These are phyloP conservation scores for Colletes gigas DNA, from an alignment of 1,140 invertebrate genomes.

Conservation along the genomic window DNA sequence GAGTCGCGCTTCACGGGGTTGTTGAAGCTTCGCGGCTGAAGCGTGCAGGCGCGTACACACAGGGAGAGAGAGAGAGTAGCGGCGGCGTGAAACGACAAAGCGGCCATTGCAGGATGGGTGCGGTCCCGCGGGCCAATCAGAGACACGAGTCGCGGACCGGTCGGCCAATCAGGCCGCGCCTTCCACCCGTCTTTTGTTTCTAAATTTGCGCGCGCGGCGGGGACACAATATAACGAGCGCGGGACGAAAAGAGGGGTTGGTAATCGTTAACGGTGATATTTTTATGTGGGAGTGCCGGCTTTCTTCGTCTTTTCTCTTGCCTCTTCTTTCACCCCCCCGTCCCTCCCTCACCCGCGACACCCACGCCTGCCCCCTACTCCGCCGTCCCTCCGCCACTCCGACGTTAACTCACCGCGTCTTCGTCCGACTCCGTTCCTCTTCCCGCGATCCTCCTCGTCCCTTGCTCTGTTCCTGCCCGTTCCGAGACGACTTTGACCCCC, in stretches of 20 bases:
- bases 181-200: slow-evolving; percentile 79
- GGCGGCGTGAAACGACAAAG: slow-evolving; percentile 77
- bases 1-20: slow-evolving; percentile 57
- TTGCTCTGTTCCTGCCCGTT: slow-evolving; percentile 62
- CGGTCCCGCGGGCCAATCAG: slow-evolving; percentile 80
- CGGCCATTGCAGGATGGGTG: slow-evolving; percentile 82
- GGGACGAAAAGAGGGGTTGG: slow-evolving; percentile 66
- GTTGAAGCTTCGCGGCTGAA: slow-evolving; percentile 62
- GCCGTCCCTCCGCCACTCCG: neutral
- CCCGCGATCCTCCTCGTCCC: slow-evolving; percentile 53
- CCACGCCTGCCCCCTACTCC: neutral
- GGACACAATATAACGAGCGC: slow-evolving; percentile 79
- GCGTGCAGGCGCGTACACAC: slow-evolving; percentile 63
- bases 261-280: slow-evolving; percentile 80
- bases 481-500: slow-evolving; percentile 24
- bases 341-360: neutral
- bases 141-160: slow-evolving; percentile 72
- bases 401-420: neutral
- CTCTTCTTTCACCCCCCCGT: slow-evolving; percentile 53
- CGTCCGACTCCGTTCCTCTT: slow-evolving; percentile 18
- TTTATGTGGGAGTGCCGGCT: slow-evolving; percentile 65
- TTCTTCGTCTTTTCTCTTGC: slow-evolving; percentile 59
- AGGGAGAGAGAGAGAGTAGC: slow-evolving; percentile 47
- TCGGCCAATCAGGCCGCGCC: slow-evolving; percentile 77
- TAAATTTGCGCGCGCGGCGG: slow-evolving; percentile 74